Evolutionary conservation across 2,113 vertebrate genomes (phyloP), one percentile per base, ranked within the genome.

Genomic region (Meleagris gallopavo): DNA sequence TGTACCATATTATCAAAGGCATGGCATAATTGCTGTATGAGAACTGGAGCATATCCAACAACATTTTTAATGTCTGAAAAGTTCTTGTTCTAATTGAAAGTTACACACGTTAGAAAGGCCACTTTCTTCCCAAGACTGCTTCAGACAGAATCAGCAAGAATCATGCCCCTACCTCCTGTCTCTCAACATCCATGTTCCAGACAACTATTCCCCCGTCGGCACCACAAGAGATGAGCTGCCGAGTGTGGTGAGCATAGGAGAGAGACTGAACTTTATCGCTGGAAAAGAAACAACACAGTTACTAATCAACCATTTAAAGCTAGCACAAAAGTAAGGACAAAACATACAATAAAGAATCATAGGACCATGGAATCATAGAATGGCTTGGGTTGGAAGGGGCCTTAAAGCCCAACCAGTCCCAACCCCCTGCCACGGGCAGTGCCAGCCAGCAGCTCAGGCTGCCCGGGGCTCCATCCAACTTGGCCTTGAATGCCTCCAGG

Each of bases 181-280:
- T 97, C 62, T 98, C 98, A 43, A 99, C 99, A 40, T 99, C 99
- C 99, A 99, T 99, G 98, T 99, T 99, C 99, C 99, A 99, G 97
- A 99, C 97, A 1, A 99, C 99, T 8, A 99, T 99, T 85, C 98
- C 98, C 27, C 99, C 99, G 2, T 99, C 99, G 0, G 98, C 98
- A 52, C 99, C 99, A 81, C 99, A 99, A 38, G 99, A 99, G 97
- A 99, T 99, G 91, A 99, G 99, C 96, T 99, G 99, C 66, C 98
- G 98, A 2, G 99, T 99, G 94, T 99, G 99, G 62, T 99, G 99
- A 14, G 98, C 99, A 8, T 99, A 99, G 94, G 98, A 99, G 76
- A 99, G 98, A 41, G 99, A 98, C 97, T 99, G 99, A 70, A 99
- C 98, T 97, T 98, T 99, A 89, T 99, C 99, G 55, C 99, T 99